Evolutionary conservation across 2,888 invertebrate genomes (phyloP).

Genomic region (Coenonympha arcania): DNA sequence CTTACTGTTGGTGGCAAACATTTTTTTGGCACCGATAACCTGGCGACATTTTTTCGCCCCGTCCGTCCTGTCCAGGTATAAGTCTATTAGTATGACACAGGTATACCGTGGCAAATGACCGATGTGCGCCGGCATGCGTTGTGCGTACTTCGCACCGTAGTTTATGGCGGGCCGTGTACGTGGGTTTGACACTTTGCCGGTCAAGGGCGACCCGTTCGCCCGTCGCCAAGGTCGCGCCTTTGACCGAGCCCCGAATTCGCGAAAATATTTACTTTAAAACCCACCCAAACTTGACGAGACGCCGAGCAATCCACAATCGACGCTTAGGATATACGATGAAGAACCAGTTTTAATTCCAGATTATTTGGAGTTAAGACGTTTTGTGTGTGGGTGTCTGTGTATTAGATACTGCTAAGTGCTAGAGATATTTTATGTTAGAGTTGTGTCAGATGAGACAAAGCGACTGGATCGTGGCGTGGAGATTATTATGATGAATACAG

Average conservation of each 20-base stretch:
- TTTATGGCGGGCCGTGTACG: constrained; percentile 31
- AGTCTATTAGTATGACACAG: background rate
- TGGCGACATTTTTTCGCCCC: background rate
- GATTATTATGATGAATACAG: no score
- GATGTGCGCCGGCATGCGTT: constrained; percentile 20
- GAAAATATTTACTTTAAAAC: constrained; percentile 25
- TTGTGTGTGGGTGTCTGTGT: constrained; percentile 2
- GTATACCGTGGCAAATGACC: constrained; percentile 13
- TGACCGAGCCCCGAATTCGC: constrained; percentile 33
- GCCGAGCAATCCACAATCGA: background rate
- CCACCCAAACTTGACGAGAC: constrained; percentile 11
- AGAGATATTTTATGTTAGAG: background rate
- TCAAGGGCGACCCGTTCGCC: constrained; percentile 37
- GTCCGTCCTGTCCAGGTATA: no score
- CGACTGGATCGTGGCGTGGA: no score
- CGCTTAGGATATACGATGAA: constrained; percentile 5
- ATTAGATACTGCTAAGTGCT: background rate
- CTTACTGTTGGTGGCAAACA: no score
- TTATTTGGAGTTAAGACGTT: constrained; percentile 13
- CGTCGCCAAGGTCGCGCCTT: constrained; percentile 36
- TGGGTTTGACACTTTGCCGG: constrained; percentile 32
- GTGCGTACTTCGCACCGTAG: constrained; percentile 30
- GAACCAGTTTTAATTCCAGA: constrained; percentile 1
- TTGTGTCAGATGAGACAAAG: background rate
- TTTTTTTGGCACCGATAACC: no score